Evolutionary conservation across 2,797 vertebrate genomes (phyloP).

Genomic region (Adrianichthys oophorus): DNA sequence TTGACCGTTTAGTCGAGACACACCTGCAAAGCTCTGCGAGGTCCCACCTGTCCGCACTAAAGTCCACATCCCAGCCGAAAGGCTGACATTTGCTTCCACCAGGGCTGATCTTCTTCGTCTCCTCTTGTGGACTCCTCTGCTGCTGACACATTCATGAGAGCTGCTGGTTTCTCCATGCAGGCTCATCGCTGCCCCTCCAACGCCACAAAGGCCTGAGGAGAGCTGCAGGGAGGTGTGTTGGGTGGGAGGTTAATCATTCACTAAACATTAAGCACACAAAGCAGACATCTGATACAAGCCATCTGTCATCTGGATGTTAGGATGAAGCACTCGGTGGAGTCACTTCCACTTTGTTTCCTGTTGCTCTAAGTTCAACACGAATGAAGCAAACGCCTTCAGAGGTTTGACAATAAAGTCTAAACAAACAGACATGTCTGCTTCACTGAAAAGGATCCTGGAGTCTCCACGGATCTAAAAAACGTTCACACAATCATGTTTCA

Average conservation of each 20-base stretch:
- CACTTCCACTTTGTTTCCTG: constrained; percentile 2
- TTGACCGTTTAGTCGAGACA: no score
- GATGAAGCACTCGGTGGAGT: constrained; percentile 32
- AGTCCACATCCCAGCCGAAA: neutral
- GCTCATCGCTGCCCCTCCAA: constrained; percentile 58
- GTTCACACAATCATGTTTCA: no score
- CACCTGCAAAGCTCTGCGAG: no score
- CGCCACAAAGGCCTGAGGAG: constrained; percentile 48
- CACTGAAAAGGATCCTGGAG: no score
- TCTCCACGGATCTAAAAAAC: no score
- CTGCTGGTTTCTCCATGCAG: constrained; percentile 27
- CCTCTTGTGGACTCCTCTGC: constrained; percentile 26
- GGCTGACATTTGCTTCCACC: constrained; percentile 43
- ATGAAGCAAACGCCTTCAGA: neutral
- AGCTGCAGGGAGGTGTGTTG: constrained; percentile 52
- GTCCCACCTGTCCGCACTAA: no score
- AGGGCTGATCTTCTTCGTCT: constrained; percentile 25
- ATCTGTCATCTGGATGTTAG: constrained; percentile 59
- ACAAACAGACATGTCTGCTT: neutral
- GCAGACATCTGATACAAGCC: constrained; percentile 59
- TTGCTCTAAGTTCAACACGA: neutral
- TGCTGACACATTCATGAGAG: constrained; percentile 51
- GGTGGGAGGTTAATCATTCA: constrained; percentile 72
- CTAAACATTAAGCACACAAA: constrained; percentile 63
- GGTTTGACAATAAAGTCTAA: constrained; percentile 6